A percentile compares a stretch with the other conserved stretches of the same genome.
These are phyloP conservation scores for Hipparchia sbordonii DNA, from an alignment of 2,888 invertebrate species.

Conservation along the genomic window DNA sequence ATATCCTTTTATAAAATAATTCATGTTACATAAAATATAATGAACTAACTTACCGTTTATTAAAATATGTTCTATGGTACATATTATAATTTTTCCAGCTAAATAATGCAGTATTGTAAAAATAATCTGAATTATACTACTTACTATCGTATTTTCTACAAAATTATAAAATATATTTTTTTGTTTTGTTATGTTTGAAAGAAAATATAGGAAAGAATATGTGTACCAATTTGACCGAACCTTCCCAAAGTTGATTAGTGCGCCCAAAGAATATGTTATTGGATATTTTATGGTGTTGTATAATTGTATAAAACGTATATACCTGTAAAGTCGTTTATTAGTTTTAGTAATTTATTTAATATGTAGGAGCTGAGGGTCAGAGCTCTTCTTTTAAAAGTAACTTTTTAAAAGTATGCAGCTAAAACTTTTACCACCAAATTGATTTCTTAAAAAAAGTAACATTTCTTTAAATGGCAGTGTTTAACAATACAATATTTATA, in stretches of 20 bases:
- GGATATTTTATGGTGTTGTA: slow-evolving; percentile 72
- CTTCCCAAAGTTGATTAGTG: slow-evolving; percentile 75
- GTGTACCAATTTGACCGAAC: slow-evolving; percentile 33
- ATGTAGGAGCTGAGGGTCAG: slow-evolving; percentile 56
- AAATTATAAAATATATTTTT: neutral
- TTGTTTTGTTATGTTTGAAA: slow-evolving; percentile 4
- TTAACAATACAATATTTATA: slow-evolving; percentile 3
- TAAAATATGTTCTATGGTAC: slow-evolving; percentile 22
- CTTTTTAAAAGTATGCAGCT: slow-evolving; percentile 75
- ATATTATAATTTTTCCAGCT: slow-evolving; percentile 26
- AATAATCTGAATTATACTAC: neutral
- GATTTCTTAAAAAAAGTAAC: slow-evolving; percentile 25
- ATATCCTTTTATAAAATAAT: slow-evolving; percentile 62
- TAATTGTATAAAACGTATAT: slow-evolving; percentile 80
- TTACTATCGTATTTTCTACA: neutral
- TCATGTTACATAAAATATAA: slow-evolving; percentile 19
- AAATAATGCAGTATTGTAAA: slow-evolving; percentile 4
- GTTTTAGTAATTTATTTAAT: slow-evolving; percentile 77
- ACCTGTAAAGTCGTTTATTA: slow-evolving; percentile 77
- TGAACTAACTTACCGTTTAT: slow-evolving; percentile 20
- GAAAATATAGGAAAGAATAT: slow-evolving; percentile 24
- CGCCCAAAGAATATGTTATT: slow-evolving; percentile 79
- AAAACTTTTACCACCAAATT: slow-evolving; percentile 47
- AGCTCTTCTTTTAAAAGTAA: slow-evolving; percentile 77
- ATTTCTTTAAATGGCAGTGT: slow-evolving; percentile 7